Evolutionary conservation across 2,888 invertebrate genomes (phyloP).

Genomic region (Agriopis leucophaearia): DNA sequence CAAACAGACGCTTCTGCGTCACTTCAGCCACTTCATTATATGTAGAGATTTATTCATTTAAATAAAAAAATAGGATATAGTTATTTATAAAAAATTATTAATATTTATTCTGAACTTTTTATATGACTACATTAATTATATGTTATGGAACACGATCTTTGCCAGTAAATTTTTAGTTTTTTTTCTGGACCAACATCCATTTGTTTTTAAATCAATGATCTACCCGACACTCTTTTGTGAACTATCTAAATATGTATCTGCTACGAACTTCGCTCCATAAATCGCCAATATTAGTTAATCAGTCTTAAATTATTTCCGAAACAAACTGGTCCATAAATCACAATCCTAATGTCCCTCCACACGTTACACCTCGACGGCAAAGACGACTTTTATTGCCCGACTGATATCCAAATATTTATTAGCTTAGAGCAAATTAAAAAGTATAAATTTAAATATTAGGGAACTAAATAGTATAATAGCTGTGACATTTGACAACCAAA

Average conservation of each 20-base stretch:
- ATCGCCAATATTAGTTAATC: constrained; percentile 27
- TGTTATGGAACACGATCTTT: too few species aligned
- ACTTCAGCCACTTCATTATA: too few species aligned
- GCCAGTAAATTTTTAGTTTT: too few species aligned
- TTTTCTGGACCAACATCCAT: not conserved
- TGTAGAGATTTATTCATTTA: too few species aligned
- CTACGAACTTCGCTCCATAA: not conserved
- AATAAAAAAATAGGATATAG: too few species aligned
- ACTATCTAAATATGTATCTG: not conserved
- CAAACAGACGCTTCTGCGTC: too few species aligned
- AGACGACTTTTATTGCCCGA: constrained; percentile 68
- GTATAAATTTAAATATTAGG: constrained; percentile 73
- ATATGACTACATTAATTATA: too few species aligned
- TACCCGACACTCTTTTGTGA: not conserved
- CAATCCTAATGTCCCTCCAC: constrained; percentile 57
- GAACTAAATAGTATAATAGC: constrained; percentile 60
- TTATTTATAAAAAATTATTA: too few species aligned
- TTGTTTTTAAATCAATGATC: not conserved
- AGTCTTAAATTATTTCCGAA: constrained; percentile 52
- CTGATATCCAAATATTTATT: constrained; percentile 76
- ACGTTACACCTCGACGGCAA: constrained; percentile 64
- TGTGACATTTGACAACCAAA: constrained; percentile 68
- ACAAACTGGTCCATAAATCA: constrained; percentile 59
- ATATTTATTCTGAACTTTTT: too few species aligned
- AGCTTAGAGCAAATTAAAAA: constrained; percentile 75